These are phyloP conservation scores for Harpagoxenus sublaevis DNA, from an alignment of 2,888 invertebrate species.

Conservation along the genomic window DNA sequence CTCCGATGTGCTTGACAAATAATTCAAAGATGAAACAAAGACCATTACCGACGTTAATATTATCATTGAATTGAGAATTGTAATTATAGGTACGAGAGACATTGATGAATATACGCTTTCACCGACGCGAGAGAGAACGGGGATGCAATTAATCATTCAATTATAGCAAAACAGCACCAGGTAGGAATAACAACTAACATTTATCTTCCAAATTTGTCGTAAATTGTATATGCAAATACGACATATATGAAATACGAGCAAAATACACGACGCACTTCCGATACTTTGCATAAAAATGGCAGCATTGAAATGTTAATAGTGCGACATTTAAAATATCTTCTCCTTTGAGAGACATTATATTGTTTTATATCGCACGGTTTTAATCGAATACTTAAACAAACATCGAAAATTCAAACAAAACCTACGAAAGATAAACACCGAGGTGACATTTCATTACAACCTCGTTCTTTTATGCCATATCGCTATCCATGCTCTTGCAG, in stretches of 20 bases:
- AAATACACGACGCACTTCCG: neutral
- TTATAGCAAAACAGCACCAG: slow-evolving; percentile 42
- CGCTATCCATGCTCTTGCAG: slow-evolving; percentile 53
- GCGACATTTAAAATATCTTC: neutral
- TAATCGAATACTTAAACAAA: slow-evolving; percentile 34
- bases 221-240: slow-evolving; percentile 16
- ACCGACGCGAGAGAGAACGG: slow-evolving; percentile 12
- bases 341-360: neutral
- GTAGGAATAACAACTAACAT: slow-evolving; percentile 33
- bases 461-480: slow-evolving; percentile 41
- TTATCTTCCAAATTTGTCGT: slow-evolving; percentile 41
- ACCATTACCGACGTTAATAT: slow-evolving; percentile 50
- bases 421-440: slow-evolving; percentile 57
- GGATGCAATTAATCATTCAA: slow-evolving; percentile 58
- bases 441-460: slow-evolving; percentile 63
- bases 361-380: neutral
- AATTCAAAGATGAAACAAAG: slow-evolving; percentile 53
- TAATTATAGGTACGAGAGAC: slow-evolving; percentile 62
- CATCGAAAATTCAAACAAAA: slow-evolving; percentile 10
- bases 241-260: slow-evolving; percentile 10
- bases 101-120: slow-evolving; percentile 66
- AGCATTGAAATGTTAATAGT: neutral
- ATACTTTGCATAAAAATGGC: neutral
- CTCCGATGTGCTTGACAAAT: slow-evolving; percentile 46
- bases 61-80: slow-evolving; percentile 62